Base-by-base conservation (phyloP, 1,140 invertebrate species). In the Capitella teleta region DNA sequence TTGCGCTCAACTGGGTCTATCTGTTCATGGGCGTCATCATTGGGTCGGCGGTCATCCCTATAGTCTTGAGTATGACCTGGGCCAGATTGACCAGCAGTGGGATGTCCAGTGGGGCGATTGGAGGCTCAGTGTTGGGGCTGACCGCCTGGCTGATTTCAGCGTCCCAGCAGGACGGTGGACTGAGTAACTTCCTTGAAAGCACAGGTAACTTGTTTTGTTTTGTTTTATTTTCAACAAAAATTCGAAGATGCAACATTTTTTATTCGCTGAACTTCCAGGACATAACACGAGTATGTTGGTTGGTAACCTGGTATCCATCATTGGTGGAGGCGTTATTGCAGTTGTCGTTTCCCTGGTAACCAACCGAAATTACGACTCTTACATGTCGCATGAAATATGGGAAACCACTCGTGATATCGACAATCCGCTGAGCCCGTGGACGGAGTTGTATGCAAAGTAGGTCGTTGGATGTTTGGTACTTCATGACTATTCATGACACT, bases 321-420 rank as follows among this genome's bases (percentile, higher is more conserved):
- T 62, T n/a, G 46, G 54, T 5, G 69, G 73, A 5, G 68, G 62
- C 0, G 12, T 67, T 10, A 55, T 74, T 26, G 58, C 65, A 10
- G 51, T 73, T 1, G 18, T 66, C 5, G 59, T 69, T 5, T 65
- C 61, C 38, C 30, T 71, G 1, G 16, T 64, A 8, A 64, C 58
- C 14, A 61, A 61, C 25, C 51, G 55, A 19, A 19, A 53, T 5
- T 54, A 55, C 23, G 51, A 53, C 14, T 26, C 40, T 1, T 42
- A 47, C 5, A 42, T 38, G 19, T 43, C 34, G 1, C 28, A 26
- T 3, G 66, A 65, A 38, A 60, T 70, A 0, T 75, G 73, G 73
- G 71, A 74, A 47, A 66, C 59, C 40, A 74, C 72, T 3, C 51
- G 73, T 47, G 69, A 75, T 47, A 74, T 75, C 12, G 73, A 75